These are phyloP conservation scores for Diachrysia chrysitis DNA, from an alignment of 2,888 invertebrate species.

Conservation along the genomic window DNA sequence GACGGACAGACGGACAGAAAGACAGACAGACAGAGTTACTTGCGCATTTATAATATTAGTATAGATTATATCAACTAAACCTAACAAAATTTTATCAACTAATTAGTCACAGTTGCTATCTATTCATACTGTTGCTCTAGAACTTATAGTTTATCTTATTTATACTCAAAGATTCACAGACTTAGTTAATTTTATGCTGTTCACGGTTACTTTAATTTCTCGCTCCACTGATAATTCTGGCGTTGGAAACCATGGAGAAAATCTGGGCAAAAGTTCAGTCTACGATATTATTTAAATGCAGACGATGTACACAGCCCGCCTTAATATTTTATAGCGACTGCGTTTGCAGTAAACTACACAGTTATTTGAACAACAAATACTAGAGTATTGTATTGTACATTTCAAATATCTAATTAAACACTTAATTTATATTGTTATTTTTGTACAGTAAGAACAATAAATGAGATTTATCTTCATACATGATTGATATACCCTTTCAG, in stretches of 20 bases:
- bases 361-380: slow-evolving; percentile 37
- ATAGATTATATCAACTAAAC: no score
- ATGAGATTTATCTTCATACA: no score
- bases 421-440: slow-evolving; percentile 1
- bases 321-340: slow-evolving; percentile 59
- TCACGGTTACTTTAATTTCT: slow-evolving; percentile 87
- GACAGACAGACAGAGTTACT: no score
- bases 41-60: no score
- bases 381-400: slow-evolving; percentile 23
- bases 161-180: slow-evolving; percentile 57
- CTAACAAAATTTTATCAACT: not conserved
- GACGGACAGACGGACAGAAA: no score
- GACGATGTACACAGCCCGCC: slow-evolving; percentile 64
- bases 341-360: slow-evolving; percentile 42
- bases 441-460: no score
- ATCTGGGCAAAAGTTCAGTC: slow-evolving; percentile 75
- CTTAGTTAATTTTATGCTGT: slow-evolving; percentile 86
- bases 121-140: slow-evolving; percentile 2
- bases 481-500: no score
- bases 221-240: slow-evolving; percentile 85
- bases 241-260: slow-evolving; percentile 78
- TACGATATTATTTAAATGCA: slow-evolving; percentile 77
- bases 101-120: not conserved
- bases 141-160: slow-evolving; percentile 28
- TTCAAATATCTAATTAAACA: slow-evolving; percentile 20